These are phyloP conservation scores for Montifringilla adamsi DNA, from an alignment of 2,113 vertebrate species.

Conservation along the genomic window DNA sequence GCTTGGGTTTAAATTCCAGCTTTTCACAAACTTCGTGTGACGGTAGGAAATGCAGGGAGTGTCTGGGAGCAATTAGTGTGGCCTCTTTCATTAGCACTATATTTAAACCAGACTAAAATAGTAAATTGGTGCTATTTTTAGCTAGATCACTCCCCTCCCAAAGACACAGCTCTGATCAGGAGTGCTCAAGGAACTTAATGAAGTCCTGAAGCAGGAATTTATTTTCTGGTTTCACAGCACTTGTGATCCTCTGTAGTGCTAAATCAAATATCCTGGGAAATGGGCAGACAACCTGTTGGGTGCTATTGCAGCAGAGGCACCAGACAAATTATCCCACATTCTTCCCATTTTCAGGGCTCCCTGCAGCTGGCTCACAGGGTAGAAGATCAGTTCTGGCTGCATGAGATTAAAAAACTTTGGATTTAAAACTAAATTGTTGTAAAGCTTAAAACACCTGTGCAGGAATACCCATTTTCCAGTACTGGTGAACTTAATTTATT, in stretches of 20 bases:
- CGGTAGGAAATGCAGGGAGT: neutral
- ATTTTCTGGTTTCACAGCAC: neutral
- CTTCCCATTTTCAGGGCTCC: neutral
- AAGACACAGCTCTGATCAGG: neutral
- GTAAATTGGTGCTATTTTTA: constrained; percentile 13
- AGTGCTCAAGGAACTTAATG: neutral
- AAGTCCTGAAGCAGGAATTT: neutral
- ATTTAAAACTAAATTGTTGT: neutral
- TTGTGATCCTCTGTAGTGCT: neutral
- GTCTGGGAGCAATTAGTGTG: constrained; percentile 7
- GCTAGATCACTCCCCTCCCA: neutral
- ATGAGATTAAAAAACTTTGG: neutral
- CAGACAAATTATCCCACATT: neutral
- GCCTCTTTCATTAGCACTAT: neutral
- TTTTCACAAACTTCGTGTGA: neutral
- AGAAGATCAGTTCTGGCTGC: neutral
- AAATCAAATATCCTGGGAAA: neutral
- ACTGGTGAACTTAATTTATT: neutral
- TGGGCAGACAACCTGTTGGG: neutral
- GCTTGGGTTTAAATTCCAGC: neutral
- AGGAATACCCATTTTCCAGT: neutral
- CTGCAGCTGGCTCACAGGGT: neutral
- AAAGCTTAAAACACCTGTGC: neutral
- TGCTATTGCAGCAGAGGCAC: neutral
- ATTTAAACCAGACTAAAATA: constrained; percentile 1